Conservation (phyloP, 2,113 vertebrate species). For the Zosterops pallidus region DNA sequence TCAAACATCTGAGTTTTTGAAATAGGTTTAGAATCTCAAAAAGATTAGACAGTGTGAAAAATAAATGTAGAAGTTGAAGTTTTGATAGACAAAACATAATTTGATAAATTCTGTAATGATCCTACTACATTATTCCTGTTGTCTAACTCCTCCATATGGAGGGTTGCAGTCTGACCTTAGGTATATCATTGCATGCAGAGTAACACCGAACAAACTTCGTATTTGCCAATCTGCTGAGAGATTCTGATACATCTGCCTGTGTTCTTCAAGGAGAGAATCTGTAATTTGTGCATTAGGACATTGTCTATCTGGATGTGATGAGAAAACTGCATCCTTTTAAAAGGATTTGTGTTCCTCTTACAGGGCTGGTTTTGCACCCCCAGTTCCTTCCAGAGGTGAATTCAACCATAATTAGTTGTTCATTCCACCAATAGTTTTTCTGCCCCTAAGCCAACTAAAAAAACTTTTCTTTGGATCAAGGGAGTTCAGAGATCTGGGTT, state of each 20-base stretch:
- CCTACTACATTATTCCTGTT: background rate
- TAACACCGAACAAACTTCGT: background rate
- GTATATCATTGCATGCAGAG: background rate
- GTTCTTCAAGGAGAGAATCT: background rate
- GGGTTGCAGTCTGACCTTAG: background rate
- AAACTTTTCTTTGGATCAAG: background rate
- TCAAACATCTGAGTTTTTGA: constrained; percentile 53
- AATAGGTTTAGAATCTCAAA: constrained; percentile 53
- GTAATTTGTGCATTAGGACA: background rate
- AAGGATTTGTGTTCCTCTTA: background rate
- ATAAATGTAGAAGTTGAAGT: constrained; percentile 22
- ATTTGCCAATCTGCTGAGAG: background rate
- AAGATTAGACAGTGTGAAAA: constrained; percentile 29
- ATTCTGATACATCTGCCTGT: background rate
- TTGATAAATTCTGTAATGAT: background rate
- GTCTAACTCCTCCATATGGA: background rate
- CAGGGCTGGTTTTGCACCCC: background rate
- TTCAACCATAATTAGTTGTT: background rate
- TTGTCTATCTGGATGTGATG: background rate
- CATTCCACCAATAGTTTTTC: background rate
- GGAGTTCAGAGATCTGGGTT: constrained; percentile 31
- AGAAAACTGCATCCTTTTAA: background rate
- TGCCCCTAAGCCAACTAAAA: background rate
- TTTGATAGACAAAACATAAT: constrained; percentile 4
- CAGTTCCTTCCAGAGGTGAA: background rate